These are phyloP conservation scores for Acanthochromis polyacanthus DNA, from an alignment of 2,113 vertebrate species.

Conservation along the genomic window DNA sequence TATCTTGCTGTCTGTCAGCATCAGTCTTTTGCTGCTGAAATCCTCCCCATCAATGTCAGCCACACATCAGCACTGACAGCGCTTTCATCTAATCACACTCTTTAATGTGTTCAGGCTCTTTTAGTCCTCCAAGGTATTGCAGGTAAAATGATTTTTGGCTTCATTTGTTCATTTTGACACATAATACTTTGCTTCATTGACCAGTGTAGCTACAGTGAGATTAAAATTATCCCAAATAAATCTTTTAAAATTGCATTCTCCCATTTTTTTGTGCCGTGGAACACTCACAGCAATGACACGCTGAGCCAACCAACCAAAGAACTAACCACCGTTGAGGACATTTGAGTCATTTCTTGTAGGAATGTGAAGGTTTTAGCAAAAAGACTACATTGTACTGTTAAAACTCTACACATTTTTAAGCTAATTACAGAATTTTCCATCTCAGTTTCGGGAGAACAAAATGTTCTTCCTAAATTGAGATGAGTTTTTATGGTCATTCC, in stretches of 20 bases:
- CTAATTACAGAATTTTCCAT: neutral
- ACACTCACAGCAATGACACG: neutral
- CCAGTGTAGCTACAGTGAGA: conserved; percentile 22
- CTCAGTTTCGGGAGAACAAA: too few species aligned
- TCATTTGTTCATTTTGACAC: conserved; percentile 67
- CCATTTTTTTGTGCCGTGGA: neutral
- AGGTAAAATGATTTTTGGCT: conserved; percentile 49
- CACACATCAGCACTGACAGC: conserved; percentile 63
- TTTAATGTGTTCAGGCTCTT: conserved; percentile 69
- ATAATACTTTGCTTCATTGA: conserved; percentile 57
- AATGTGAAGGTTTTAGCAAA: neutral
- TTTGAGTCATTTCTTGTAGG: neutral
- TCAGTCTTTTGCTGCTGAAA: conserved; percentile 43
- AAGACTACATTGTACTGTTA: neutral
- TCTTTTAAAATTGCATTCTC: conserved; percentile 21
- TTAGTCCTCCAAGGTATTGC: conserved; percentile 30
- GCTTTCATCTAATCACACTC: conserved; percentile 75
- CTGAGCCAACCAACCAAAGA: neutral
- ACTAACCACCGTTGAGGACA: neutral
- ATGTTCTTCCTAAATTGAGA: too few species aligned
- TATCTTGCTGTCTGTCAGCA: conserved; percentile 49
- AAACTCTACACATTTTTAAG: neutral
- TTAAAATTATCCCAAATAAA: conserved; percentile 44
- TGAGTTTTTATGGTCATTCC: too few species aligned
- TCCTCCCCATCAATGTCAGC: conserved; percentile 67